phyloP scores from a whole-genome alignment of 2,113 vertebrate genomes.

The Limanda limanda region DNA sequence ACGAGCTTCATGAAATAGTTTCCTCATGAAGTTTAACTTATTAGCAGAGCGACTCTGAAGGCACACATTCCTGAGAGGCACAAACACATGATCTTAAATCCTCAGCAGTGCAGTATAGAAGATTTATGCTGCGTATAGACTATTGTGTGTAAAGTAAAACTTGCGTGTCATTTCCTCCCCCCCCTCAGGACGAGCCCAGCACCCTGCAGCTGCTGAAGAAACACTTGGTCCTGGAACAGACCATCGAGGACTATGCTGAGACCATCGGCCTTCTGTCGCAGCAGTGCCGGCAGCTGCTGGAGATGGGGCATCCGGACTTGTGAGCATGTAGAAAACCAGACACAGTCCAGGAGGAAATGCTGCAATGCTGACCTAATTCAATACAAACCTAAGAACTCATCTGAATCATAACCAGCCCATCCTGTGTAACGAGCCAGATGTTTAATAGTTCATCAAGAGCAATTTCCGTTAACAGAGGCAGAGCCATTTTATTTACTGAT shows the following conservation, averaged over 20 bases:
- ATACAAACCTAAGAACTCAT: too few species aligned
- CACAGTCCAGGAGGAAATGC: not conserved
- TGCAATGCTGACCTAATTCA: too few species aligned
- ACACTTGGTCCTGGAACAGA: constrained; percentile 90
- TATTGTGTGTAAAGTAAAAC: constrained; percentile 6
- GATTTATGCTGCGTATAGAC: not conserved
- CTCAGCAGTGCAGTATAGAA: not conserved
- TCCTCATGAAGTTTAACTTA: too few species aligned
- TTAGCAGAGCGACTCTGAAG: too few species aligned
- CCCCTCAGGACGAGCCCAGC: constrained; percentile 90
- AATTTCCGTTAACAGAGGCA: too few species aligned
- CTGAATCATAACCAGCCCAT: too few species aligned
- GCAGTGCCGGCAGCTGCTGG: constrained; percentile 91
- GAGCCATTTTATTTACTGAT: too few species aligned
- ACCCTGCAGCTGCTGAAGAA: constrained; percentile 95
- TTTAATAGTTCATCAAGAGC: too few species aligned
- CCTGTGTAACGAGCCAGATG: too few species aligned
- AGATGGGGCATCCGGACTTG: constrained; percentile 93
- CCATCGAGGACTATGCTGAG: constrained; percentile 94
- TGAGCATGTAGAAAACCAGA: constrained; percentile 59
- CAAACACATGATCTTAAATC: too few species aligned
- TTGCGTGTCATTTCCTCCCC: not conserved
- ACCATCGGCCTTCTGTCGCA: constrained; percentile 93
- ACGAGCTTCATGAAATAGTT: too few species aligned
- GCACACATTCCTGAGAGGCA: too few species aligned